These are phyloP conservation scores for Lepus americanus DNA, from an alignment of 2,113 vertebrate genomes.

Conservation along the genomic window DNA sequence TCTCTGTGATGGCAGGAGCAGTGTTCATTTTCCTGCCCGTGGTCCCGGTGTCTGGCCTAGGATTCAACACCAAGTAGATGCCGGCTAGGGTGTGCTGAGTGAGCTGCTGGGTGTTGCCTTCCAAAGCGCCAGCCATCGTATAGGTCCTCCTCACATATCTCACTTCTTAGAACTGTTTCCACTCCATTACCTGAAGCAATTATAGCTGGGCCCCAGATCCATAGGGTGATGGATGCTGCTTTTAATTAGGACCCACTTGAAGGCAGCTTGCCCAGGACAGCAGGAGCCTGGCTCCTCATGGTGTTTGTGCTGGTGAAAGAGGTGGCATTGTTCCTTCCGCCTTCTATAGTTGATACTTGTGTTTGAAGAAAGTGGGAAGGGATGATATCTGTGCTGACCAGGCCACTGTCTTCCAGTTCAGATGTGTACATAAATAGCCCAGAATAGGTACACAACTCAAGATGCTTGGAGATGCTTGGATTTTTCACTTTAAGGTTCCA, in stretches of 20 bases:
- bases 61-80: not conserved
- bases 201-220: not conserved
- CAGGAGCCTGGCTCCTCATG: not conserved
- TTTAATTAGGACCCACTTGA: constrained; percentile 27
- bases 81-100: not conserved
- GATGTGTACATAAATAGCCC: not conserved
- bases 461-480: not conserved
- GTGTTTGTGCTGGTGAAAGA: not conserved
- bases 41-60: not conserved
- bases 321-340: not conserved
- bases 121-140: not conserved
- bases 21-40: not conserved
- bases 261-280: not conserved
- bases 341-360: not conserved
- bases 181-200: constrained; percentile 48
- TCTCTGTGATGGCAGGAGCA: not conserved
- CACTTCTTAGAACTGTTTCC: constrained; percentile 50
- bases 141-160: not conserved
- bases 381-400: not conserved
- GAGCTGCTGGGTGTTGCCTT: not conserved
- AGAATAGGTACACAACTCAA: not conserved
- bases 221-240: not conserved
- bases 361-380: constrained; percentile 6
- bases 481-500: not conserved
- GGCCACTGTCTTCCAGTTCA: not conserved